phyloP scores from a whole-genome alignment of 2,797 vertebrate genomes.

The Stomatorhinus walkeri region DNA sequence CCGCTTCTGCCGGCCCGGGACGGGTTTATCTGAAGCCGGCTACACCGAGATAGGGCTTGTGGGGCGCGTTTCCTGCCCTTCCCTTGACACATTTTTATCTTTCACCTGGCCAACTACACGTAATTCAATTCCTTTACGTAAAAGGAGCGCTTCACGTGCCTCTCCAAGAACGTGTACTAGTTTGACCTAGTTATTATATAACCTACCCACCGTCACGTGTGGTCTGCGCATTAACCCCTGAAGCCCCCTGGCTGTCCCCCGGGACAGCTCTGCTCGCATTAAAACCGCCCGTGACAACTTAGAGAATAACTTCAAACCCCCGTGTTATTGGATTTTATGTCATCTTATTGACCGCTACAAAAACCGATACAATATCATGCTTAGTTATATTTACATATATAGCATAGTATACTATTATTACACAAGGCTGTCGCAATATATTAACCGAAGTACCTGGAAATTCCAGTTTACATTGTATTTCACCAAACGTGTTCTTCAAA shows the following conservation, averaged over 20 bases:
- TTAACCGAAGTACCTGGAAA: not conserved
- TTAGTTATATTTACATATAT: not conserved
- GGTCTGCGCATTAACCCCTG: constrained; percentile 3
- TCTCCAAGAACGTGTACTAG: constrained; percentile 11
- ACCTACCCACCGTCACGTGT: constrained; percentile 18
- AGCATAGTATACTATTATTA: not conserved
- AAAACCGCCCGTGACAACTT: not conserved
- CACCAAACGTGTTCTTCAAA: not conserved
- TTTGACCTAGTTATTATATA: constrained; percentile 28
- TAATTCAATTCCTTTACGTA: constrained; percentile 21
- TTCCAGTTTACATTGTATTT: not conserved
- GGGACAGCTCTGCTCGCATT: not conserved
- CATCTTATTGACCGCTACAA: not conserved
- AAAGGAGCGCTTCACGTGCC: constrained; percentile 20
- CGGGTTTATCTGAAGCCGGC: not conserved
- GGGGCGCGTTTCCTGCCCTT: not conserved
- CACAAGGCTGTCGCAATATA: not conserved
- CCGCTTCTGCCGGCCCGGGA: not conserved
- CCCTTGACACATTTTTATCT: not conserved
- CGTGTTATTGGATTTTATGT: not conserved
- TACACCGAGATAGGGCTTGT: not conserved
- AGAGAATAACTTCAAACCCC: not conserved
- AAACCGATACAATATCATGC: not conserved
- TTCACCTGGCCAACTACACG: not conserved
- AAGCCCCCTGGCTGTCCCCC: not conserved